Base-by-base conservation (phyloP, 2,888 invertebrate genomes). In the Lysandra bellargus region DNA sequence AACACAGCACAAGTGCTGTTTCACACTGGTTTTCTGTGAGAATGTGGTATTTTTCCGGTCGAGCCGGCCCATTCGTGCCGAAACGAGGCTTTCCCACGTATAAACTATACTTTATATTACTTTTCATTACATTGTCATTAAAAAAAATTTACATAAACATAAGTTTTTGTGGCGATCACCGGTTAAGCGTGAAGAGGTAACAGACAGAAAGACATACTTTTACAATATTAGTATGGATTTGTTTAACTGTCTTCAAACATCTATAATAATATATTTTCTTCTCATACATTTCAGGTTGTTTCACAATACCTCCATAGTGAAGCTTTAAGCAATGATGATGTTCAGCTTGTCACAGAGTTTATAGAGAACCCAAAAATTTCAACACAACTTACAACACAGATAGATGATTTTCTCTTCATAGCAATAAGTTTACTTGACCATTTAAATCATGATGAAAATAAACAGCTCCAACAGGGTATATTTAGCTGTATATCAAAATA, bases 351-450 rank as follows among this genome's bases (percentile, higher is more conserved):
- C 5, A 80, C 90, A 80, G 80, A 83, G 49, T 94, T 94, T 83
- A 80, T 94, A 57, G 93, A 91, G 81, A 91, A 91, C 80, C 83
- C 86, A 1, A 93, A 91, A 87, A 87, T 93, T 53, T 84, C 86
- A 4, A 61, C 84, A 3, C 92, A 92, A 79, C 79, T 93, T 2
- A 86, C 82, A 53, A 80, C 85, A 53, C 88, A 91, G 81, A 87
- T 88, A 73, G 87, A 92, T 33, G 88, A 93, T 33, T 91, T 87
- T 80, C 82, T 94, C 0, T 83, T 84, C 1, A 90, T 92, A 23
- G 85, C 86, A 1, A 85, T 88, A 0, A 90, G 87, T 9, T 80
- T 93, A 80, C 83, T 94, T 2, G 88, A 91, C 83, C 85, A 86
- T 60, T 81, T 93, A 64, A 87, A 85, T 80, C 84, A 82, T 30